Base-by-base conservation (phyloP, 2,113 vertebrate species). In the Fukomys damarensis region DNA sequence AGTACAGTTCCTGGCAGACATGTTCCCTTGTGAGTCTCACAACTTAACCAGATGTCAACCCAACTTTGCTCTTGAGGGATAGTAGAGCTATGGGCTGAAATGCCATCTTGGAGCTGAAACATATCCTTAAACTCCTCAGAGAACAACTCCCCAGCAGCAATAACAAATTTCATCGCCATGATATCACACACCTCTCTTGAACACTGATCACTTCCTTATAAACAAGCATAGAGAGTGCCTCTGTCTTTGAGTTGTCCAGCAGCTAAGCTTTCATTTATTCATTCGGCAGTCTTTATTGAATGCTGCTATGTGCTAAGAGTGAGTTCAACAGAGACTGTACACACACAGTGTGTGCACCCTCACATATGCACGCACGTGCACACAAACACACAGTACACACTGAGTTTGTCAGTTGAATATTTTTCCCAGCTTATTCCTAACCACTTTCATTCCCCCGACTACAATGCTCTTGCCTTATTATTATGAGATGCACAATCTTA, bases 71-170 rank as follows among this genome's bases (percentile, higher is more conserved):
- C 58, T 70, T 54, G 84, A 41, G 46, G 32, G 81, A 95, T 13
- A 52, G 79, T 38, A 22, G 9, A 93, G 49, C 30, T 61, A 56
- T 46, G 86, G 66, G 81, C 58, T 89, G 46, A 95, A 97, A 97
- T 84, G 74, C 52, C 46, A 58, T 56, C 66, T 94, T 65, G 10
- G 77, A 96, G 59, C 61, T 83, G 7, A 65, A 79, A 79, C 41
- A 7, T 81, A n/a, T 70, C 77, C 24, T 86, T 77, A 77, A 96
- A 79, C 26, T 66, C 46, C 93, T 24, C 52, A 43, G 35, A 86
- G 52, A 86, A 26, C n/a, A 38, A 86, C 66, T 74, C 35, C 22
- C 76, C n/a, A 63, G 46, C 28, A 81, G 8, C 26, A 43, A 35
- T 22, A 22, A 83, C 74, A 58, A 10, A 76, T 58, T 76, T 41